Evolutionary conservation across 92 coral and sea anemone genomes (phyloP), one percentile per base, ranked within the genome.

Genomic region (Phenganax subtilis): DNA sequence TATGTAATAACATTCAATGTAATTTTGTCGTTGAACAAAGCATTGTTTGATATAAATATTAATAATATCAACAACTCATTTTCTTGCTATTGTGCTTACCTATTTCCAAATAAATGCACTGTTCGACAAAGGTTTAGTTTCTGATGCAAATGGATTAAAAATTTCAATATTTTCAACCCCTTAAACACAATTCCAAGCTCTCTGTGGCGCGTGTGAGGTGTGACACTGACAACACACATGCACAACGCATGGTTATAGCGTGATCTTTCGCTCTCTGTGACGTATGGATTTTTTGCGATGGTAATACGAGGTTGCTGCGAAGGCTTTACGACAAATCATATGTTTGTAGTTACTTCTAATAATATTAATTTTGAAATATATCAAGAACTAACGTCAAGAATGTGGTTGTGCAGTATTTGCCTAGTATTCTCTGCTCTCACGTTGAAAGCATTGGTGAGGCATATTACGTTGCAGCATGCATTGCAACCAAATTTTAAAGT

Each of bases 111-210:
- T 27, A 70, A 28, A 37, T 28, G 75, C n/a, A 70, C 12, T 70
- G 68, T 70, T 31, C 8, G 28, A 31, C 53, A 70, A 70, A 70
- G 75, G 75, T 51, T 28, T 70, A 31, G 44, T 70, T 70, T 70
- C 54, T 54, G 75, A 70, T 70, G 75, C 75, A 70, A 51, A 70
- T 70, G 75, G 75, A 70, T 70, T 69, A 17, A 31, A 70, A 28
- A 51, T 31, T 70, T 70, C 1, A 70, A 70, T 20, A 70, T 31
- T 70, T 70, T 70, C 53, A 37, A 37, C 53, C 55, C 2, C 54
- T 6, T 11, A 51, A 70, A 31, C 51, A 37, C 75, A 70, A 29
- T 12, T 70, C 53, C 75, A 70, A 70, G 54, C n/a, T 52, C 75
- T 31, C 2, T 51, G 75, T 31, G 51, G 51, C 54, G 75, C 25